Conservation (phyloP, 2,797 vertebrate species). For the Nannoperca australis region DNA sequence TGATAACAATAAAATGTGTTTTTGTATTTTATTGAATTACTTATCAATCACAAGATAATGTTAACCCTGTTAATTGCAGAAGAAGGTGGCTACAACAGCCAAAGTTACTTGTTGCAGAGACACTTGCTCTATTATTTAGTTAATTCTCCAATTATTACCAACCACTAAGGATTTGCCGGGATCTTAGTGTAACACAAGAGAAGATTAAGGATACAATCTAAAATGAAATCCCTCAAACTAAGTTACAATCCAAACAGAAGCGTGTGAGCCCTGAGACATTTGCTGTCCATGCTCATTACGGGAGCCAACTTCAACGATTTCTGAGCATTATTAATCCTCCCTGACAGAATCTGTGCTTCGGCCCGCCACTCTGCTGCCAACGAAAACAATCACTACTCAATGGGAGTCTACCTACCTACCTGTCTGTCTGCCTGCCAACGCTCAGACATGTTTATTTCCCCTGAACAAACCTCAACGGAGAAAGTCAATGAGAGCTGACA, state of each 20-base stretch:
- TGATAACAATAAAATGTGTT: too few species aligned
- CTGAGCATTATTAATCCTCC: constrained; percentile 47
- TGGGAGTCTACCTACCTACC: constrained; percentile 27
- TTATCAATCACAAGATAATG: too few species aligned
- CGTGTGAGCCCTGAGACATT: background rate
- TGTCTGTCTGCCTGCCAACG: constrained; percentile 29
- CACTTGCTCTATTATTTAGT: constrained; percentile 3
- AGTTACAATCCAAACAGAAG: constrained; percentile 24
- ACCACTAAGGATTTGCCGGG: background rate
- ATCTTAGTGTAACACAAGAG: constrained; percentile 10
- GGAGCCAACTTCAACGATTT: constrained; percentile 30
- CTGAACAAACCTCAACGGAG: constrained; percentile 45
- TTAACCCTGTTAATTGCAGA: too few species aligned
- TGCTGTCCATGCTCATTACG: constrained; percentile 28
- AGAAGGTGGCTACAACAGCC: background rate
- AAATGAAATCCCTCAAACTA: constrained; percentile 17
- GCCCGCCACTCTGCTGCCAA: constrained; percentile 42
- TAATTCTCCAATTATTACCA: constrained; percentile 33
- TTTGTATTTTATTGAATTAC: too few species aligned
- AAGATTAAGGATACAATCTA: constrained; percentile 19
- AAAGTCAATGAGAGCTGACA: constrained; percentile 44
- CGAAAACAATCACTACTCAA: constrained; percentile 46
- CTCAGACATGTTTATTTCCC: constrained; percentile 54
- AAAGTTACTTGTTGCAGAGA: background rate
- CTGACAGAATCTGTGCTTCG: constrained; percentile 40